Evolutionary conservation across 2,888 invertebrate genomes (phyloP), one percentile per base, ranked within the genome.

Genomic region (Cremastinae sp.): DNA sequence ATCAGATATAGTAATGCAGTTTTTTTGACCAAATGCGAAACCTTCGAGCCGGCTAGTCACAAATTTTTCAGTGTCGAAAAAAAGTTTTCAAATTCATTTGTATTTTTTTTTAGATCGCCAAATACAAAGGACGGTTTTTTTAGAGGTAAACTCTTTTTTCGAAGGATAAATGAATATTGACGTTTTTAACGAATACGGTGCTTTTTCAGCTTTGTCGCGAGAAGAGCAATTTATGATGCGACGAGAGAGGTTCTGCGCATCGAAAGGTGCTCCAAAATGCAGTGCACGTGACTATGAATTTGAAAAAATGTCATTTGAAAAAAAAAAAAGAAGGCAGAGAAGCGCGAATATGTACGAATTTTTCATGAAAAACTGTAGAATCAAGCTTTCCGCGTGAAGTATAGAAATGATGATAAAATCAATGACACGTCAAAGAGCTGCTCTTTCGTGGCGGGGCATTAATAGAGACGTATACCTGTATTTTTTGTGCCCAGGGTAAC

Each of bases 371-470:
- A 59, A 53, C 36, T 9, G 14, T 38, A 53, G 14, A 18, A 54
- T 64, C 69, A 58, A 59, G 22, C 12, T 34, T 22, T 66, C 47
- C 45, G 49, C 49, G 16, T 18, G 53, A 5, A n/a, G 65, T 73
- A 69, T 47, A 34, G 53, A 66, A 73, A 54, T 73, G 38, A 76
- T 72, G 53, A 73, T 65, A 65, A 76, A 76, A 73, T 76, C 64
- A 59, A 65, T 73, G 28, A 69, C 69, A 41, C 20, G 62, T 69
- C 59, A 53, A 59, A 59, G 43, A 65, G 65, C 62, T 14, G 34
- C 28, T 65, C 47, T 73, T 65, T 20, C 43, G 56, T 28, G 51
- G 64, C 41, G 34, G 36, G 12, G 49, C n/a, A n/a, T 14, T 45
- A 10, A 28, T 28, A 5, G 28, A 28, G 28, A 28, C 41, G 58